Evolutionary conservation across 1,140 invertebrate species (phyloP).

Genomic region (Bombus waltoni): DNA sequence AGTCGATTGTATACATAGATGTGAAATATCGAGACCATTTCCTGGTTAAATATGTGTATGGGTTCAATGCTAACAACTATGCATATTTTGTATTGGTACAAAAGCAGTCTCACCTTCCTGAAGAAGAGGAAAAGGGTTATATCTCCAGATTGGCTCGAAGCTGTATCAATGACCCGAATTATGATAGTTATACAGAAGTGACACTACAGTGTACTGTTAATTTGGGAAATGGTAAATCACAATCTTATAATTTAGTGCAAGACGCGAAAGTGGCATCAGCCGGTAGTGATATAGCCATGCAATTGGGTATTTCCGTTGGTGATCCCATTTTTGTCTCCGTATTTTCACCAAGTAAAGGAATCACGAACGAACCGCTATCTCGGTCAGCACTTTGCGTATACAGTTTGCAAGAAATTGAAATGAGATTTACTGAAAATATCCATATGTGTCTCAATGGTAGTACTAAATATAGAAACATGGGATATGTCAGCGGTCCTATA

Average conservation of each 20-base stretch:
- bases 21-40: slow-evolving; percentile 97
- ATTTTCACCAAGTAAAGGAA: slow-evolving; percentile 93
- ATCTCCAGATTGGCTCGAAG: slow-evolving; percentile 94
- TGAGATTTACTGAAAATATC: slow-evolving; percentile 97
- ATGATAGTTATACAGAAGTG: slow-evolving; percentile 97
- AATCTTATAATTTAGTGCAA: slow-evolving; percentile 94
- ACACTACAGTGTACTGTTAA: slow-evolving; percentile 92
- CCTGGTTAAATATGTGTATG: slow-evolving; percentile 96
- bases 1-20: slow-evolving; percentile 94
- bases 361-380: slow-evolving; percentile 89
- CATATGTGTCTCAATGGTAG: slow-evolving; percentile 98
- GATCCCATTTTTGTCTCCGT: slow-evolving; percentile 91
- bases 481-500: slow-evolving; percentile 95
- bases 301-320: slow-evolving; percentile 90
- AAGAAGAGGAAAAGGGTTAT: slow-evolving; percentile 94
- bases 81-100: slow-evolving; percentile 98
- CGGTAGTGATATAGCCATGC: slow-evolving; percentile 90
- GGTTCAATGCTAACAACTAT: slow-evolving; percentile 96
- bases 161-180: slow-evolving; percentile 96
- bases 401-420: slow-evolving; percentile 93
- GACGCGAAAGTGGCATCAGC: slow-evolving; percentile 93
- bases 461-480: slow-evolving; percentile 94
- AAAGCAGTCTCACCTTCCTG: slow-evolving; percentile 93
- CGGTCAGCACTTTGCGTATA: slow-evolving; percentile 94
- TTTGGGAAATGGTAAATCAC: slow-evolving; percentile 76